Conservation (phyloP, 2,888 invertebrate genomes). For the Galerucella pusilla region DNA sequence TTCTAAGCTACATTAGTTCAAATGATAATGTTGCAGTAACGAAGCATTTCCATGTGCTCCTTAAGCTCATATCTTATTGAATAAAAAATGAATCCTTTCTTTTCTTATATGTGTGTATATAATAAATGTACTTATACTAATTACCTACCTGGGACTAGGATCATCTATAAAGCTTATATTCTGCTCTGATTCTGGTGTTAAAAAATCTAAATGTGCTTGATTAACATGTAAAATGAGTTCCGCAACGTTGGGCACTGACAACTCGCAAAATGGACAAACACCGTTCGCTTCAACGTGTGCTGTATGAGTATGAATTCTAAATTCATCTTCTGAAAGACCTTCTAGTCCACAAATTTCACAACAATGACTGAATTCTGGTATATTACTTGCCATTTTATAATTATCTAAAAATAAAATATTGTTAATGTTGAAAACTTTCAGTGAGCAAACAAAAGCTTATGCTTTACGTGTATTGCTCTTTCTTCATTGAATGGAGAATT, state of each 20-base stretch:
- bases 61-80: too few species aligned
- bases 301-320: constrained; percentile 81
- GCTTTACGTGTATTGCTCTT: constrained; percentile 2
- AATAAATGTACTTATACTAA: constrained; percentile 7
- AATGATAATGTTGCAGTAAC: too few species aligned
- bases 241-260: constrained; percentile 77
- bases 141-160: constrained; percentile 63
- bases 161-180: constrained; percentile 83
- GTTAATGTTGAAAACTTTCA: background rate
- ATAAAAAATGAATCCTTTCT: too few species aligned
- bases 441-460: background rate
- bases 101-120: background rate
- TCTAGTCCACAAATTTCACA: constrained; percentile 90
- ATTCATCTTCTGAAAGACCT: constrained; percentile 81
- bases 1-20: too few species aligned
- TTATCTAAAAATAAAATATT: constrained; percentile 11
- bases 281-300: constrained; percentile 83
- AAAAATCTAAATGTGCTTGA: constrained; percentile 84
- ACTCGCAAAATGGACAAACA: constrained; percentile 86
- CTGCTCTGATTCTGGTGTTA: constrained; percentile 80
- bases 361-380: constrained; percentile 71
- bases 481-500: constrained; percentile 11
- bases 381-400: constrained; percentile 66
- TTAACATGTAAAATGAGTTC: constrained; percentile 85
- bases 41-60: too few species aligned